phyloP scores from a whole-genome alignment of 1,140 invertebrate species.

The Dreissena polymorpha region DNA sequence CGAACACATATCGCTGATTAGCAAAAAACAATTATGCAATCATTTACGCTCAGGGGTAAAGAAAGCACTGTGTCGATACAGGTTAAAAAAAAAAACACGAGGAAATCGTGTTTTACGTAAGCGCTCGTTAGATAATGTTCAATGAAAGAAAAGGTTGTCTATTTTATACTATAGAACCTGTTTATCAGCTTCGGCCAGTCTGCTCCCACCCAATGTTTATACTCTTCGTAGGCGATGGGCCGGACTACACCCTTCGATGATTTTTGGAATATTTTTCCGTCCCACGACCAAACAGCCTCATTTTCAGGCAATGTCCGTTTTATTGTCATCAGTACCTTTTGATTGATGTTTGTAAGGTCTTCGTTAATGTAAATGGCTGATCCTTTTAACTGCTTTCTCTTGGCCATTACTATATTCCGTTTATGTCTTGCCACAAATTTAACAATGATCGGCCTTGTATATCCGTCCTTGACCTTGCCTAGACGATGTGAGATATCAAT shows the following conservation, averaged over 20 bases:
- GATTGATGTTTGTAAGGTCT: conserved; percentile 8
- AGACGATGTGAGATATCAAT: conserved; percentile 12
- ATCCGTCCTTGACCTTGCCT: neutral
- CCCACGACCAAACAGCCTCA: neutral
- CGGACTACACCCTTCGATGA: neutral
- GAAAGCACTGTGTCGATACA: no score
- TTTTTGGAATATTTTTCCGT: conserved; percentile 1
- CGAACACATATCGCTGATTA: no score
- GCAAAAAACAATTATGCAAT: no score
- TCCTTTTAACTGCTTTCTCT: neutral
- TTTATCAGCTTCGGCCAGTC: no score
- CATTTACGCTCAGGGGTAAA: no score
- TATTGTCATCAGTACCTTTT: neutral
- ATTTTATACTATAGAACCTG: no score
- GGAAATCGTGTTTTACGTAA: no score
- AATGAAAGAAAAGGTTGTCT: no score
- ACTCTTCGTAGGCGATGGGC: no score
- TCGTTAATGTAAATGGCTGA: neutral
- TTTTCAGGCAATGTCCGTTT: neutral
- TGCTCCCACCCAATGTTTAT: no score
- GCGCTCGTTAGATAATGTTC: no score
- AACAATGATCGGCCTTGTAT: neutral
- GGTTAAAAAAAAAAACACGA: no score
- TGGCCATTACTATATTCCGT: neutral
- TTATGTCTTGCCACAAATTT: neutral